Conservation (phyloP, 2,113 vertebrate genomes). For the Gracilinanus agilis region DNA sequence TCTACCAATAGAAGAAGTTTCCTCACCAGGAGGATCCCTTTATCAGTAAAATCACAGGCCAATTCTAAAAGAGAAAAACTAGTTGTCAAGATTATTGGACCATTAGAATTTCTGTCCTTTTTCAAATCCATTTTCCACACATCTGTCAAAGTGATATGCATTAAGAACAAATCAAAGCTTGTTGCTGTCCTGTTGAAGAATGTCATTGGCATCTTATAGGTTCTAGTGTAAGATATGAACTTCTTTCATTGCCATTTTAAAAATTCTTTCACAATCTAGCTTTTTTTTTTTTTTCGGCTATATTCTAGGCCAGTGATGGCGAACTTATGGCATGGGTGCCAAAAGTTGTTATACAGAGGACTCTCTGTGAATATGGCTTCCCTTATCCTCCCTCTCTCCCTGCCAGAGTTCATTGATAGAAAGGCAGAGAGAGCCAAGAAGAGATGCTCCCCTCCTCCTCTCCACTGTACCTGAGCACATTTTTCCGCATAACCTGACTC, state of each 20-base stretch:
- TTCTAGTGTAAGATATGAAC: background rate
- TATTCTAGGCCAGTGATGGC: no score
- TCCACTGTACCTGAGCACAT: no score
- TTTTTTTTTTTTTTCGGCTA: background rate
- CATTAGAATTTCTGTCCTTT: background rate
- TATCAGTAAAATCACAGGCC: background rate
- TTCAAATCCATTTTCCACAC: background rate
- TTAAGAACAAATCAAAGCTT: background rate
- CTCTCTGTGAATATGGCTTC: no score
- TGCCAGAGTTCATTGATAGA: no score
- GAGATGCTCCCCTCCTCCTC: no score
- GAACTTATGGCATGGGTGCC: no score
- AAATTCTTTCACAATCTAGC: background rate
- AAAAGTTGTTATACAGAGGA: no score
- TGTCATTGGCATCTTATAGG: background rate
- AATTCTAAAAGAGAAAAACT: background rate
- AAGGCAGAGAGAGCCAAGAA: no score
- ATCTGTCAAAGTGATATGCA: background rate
- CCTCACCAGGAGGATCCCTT: background rate
- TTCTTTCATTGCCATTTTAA: background rate
- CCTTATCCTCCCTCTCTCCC: no score
- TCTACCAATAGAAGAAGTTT: background rate
- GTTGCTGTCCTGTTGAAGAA: background rate
- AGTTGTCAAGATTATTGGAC: background rate
- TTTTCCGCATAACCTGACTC: no score